phyloP scores from a whole-genome alignment of 2,113 vertebrate genomes.

The Charadrius vociferus region DNA sequence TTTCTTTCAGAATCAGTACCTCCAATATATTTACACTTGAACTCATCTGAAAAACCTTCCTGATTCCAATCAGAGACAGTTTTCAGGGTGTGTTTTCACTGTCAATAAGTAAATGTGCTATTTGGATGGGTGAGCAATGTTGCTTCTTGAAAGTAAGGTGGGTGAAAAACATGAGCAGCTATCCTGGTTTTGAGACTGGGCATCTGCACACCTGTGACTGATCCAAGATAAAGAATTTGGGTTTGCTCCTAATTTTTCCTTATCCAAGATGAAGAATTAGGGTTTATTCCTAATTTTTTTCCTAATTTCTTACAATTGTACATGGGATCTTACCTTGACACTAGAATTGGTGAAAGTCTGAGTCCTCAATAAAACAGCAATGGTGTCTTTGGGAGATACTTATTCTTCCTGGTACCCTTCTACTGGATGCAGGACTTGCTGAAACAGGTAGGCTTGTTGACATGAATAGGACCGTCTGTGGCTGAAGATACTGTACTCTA shows the following conservation, averaged over 20 bases:
- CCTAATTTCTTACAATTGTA: neutral
- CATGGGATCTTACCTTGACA: neutral
- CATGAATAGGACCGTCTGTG: neutral
- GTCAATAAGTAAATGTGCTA: neutral
- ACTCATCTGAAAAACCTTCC: neutral
- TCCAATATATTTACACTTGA: neutral
- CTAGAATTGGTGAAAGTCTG: neutral
- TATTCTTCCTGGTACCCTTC: neutral
- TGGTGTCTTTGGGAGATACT: neutral
- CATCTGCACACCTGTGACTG: neutral
- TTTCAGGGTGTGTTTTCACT: neutral
- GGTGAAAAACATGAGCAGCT: neutral
- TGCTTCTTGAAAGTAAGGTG: neutral
- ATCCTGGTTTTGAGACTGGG: neutral
- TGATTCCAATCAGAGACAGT: neutral
- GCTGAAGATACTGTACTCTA: neutral
- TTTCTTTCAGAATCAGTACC: neutral
- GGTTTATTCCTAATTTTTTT: neutral
- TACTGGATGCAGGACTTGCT: neutral
- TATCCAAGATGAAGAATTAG: neutral
- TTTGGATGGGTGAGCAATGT: neutral
- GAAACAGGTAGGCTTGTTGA: neutral
- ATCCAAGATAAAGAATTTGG: neutral
- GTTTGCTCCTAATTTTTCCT: neutral
- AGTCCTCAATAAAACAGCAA: neutral